phyloP scores from a whole-genome alignment of 92 coral and sea anemone genomes.

The Micromussa lordhowensis region DNA sequence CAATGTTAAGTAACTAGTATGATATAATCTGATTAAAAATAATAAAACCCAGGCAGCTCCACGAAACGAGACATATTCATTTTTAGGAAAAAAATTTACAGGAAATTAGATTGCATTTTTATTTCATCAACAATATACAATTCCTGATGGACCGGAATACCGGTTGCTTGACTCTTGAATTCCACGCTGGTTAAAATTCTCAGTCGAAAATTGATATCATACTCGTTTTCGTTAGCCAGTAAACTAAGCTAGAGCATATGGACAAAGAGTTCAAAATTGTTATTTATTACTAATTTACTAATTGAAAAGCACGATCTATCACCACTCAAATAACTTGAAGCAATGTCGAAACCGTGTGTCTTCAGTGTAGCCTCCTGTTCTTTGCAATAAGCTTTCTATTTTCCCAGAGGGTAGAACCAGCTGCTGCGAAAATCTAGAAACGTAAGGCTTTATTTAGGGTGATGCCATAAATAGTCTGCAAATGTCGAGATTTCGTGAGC shows the following conservation, averaged over 20 bases:
- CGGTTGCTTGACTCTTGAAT: not conserved
- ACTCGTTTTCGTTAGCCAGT: not conserved
- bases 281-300: no score
- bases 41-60: not conserved
- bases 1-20: not conserved
- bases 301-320: not conserved
- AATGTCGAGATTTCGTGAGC: not conserved
- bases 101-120: not conserved
- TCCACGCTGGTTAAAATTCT: not conserved
- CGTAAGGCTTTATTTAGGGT: not conserved
- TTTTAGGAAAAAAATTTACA: not conserved
- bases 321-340: not conserved
- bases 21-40: constrained; percentile 28
- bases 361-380: no score
- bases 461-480: not conserved
- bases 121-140: not conserved
- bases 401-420: not conserved
- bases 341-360: not conserved
- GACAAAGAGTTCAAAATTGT: not conserved
- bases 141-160: not conserved
- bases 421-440: not conserved
- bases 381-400: not conserved
- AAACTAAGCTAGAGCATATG: not conserved
- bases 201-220: not conserved
- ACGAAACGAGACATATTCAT: not conserved